phyloP scores from a whole-genome alignment of 2,113 vertebrate genomes.

The Nibea coibor region DNA sequence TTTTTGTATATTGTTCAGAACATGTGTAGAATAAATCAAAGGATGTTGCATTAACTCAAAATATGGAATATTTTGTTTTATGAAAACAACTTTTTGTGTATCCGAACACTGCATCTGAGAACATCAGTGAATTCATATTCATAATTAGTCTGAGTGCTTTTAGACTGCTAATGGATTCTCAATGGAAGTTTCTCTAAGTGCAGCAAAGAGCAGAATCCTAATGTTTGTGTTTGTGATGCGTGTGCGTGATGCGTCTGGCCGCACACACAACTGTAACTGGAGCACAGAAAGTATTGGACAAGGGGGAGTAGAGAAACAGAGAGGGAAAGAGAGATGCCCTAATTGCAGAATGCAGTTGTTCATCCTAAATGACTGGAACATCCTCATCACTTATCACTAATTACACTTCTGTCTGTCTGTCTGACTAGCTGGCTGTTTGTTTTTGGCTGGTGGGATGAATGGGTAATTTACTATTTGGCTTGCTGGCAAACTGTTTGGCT shows the following conservation, averaged over 20 bases:
- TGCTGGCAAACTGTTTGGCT: constrained; percentile 43
- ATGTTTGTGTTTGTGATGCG: constrained; percentile 65
- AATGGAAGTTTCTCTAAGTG: constrained; percentile 75
- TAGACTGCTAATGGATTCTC: constrained; percentile 74
- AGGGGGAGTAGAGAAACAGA: constrained; percentile 41
- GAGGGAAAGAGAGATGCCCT: constrained; percentile 54
- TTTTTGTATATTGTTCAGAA: background rate
- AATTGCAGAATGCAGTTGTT: constrained; percentile 70
- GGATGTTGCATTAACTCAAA: constrained; percentile 16
- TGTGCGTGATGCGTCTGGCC: constrained; percentile 36
- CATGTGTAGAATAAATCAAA: background rate
- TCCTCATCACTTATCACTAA: constrained; percentile 73
- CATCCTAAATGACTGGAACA: constrained; percentile 63
- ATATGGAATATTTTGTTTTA: constrained; percentile 30
- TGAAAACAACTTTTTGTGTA: constrained; percentile 52
- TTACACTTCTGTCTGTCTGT: constrained; percentile 64
- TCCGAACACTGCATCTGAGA: constrained; percentile 39
- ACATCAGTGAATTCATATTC: constrained; percentile 68
- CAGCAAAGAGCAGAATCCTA: constrained; percentile 71
- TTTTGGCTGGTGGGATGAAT: constrained; percentile 40
- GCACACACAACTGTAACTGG: constrained; percentile 54
- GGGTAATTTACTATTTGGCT: constrained; percentile 57
- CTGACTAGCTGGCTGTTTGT: constrained; percentile 31
- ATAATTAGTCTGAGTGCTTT: constrained; percentile 78
- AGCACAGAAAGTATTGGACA: constrained; percentile 64